A percentile compares a stretch with the other conserved stretches of the same genome.
Evolutionary conservation across 1,140 invertebrate species (phyloP).

Genomic region (Pachyrhynchus sulphureomaculatus): DNA sequence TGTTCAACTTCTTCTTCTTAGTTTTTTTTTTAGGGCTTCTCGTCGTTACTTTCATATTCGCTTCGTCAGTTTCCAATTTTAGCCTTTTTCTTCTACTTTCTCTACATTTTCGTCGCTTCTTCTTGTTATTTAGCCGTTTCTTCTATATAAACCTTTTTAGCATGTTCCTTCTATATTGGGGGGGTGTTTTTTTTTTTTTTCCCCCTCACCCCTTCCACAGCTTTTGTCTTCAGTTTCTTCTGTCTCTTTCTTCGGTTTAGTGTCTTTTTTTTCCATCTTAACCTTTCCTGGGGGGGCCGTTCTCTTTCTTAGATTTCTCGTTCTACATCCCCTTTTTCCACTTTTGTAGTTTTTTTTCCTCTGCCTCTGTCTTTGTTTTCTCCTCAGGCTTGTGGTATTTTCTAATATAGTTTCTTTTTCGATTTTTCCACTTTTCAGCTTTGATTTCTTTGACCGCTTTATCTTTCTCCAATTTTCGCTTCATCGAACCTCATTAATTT

Average conservation of each 20-base stretch:
- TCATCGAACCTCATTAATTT: slow-evolving; percentile 28
- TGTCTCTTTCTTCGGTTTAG: slow-evolving; percentile 15
- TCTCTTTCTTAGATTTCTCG: neutral
- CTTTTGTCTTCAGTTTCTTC: slow-evolving; percentile 4
- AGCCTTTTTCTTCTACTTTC: slow-evolving; percentile 8
- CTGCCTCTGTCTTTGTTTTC: neutral
- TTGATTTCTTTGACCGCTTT: slow-evolving; percentile 30
- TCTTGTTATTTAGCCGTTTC: slow-evolving; percentile 7
- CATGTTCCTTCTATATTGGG: too few species aligned
- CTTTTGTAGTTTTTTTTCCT: neutral
- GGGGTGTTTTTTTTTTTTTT: too few species aligned
- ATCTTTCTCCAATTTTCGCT: slow-evolving; percentile 18
- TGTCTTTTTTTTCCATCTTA: slow-evolving; percentile 1
- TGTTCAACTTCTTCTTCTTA: too few species aligned
- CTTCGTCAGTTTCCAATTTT: slow-evolving; percentile 6
- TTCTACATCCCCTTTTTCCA: neutral
- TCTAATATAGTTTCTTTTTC: slow-evolving; percentile 33
- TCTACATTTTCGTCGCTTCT: neutral
- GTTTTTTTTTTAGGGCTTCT: too few species aligned
- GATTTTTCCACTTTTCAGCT: slow-evolving; percentile 33
- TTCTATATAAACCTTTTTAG: slow-evolving; percentile 12
- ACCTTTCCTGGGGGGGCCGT: neutral
- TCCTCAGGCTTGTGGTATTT: slow-evolving; percentile 23
- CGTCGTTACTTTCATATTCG: slow-evolving; percentile 17
- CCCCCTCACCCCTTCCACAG: slow-evolving; percentile 7